These are phyloP conservation scores for Sitta europaea DNA, from an alignment of 2,113 vertebrate species.

Conservation along the genomic window DNA sequence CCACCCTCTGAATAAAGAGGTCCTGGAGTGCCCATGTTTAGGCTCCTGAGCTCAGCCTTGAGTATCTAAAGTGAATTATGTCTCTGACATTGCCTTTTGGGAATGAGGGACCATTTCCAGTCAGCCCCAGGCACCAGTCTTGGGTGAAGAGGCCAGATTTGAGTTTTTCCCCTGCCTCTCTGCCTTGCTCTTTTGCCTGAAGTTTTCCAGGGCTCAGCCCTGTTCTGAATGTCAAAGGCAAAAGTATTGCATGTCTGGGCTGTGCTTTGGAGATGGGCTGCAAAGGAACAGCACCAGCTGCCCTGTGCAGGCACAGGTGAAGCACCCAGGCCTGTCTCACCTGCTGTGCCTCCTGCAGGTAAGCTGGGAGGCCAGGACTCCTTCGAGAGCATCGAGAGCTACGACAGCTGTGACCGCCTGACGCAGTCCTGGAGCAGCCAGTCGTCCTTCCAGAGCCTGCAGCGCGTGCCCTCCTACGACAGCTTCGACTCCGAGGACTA, in stretches of 20 bases:
- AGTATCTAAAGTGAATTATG: not conserved
- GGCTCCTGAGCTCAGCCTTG: not conserved
- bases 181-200: not conserved
- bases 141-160: not conserved
- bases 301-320: no score
- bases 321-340: not conserved
- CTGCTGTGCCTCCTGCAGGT: conserved; percentile 69
- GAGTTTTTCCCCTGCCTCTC: not conserved
- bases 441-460: conserved; percentile 96
- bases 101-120: not conserved
- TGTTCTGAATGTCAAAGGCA: not conserved
- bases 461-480: conserved; percentile 97
- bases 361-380: conserved; percentile 97
- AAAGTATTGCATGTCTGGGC: not conserved
- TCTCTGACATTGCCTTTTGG: not conserved
- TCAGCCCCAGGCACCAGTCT: not conserved
- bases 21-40: not conserved
- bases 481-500: conserved; percentile 99
- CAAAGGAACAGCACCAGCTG: not conserved
- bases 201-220: not conserved
- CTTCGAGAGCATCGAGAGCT: conserved; percentile 98
- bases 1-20: not conserved
- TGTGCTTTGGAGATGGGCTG: not conserved
- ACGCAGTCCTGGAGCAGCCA: conserved; percentile 98
- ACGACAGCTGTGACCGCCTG: conserved; percentile 93